Evolutionary conservation across 2,888 invertebrate species (phyloP).

Genomic region (Schizotus pectinicornis): DNA sequence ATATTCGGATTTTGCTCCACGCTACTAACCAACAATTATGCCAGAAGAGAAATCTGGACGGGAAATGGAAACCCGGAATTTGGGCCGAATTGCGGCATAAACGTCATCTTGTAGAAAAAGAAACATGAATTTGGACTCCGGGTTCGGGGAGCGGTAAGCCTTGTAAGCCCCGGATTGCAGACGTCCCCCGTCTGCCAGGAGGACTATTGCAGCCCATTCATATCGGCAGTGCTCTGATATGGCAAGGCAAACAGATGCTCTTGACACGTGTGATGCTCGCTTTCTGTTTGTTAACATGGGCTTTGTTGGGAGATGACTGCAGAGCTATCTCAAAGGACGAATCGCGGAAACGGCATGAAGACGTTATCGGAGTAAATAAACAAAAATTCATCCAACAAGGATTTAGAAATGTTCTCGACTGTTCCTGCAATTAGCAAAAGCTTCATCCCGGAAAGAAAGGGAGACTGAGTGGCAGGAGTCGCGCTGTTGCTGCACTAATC

Average conservation of each 20-base stretch:
- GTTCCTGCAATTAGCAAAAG: background rate
- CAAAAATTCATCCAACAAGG: background rate
- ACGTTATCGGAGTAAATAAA: background rate
- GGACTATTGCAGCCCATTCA: slow-evolving; percentile 50
- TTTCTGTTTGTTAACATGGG: slow-evolving; percentile 32
- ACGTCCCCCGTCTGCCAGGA: slow-evolving; percentile 34
- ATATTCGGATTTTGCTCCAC: background rate
- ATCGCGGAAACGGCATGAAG: background rate
- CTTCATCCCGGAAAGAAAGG: slow-evolving; percentile 16
- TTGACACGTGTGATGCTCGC: slow-evolving; percentile 40
- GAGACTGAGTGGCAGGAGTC: slow-evolving; percentile 53
- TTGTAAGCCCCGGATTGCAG: slow-evolving; percentile 27
- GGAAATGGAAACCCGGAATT: slow-evolving; percentile 6
- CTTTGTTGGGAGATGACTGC: slow-evolving; percentile 19
- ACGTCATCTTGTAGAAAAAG: slow-evolving; percentile 38
- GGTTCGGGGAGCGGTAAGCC: slow-evolving; percentile 40
- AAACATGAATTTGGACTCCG: slow-evolving; percentile 36
- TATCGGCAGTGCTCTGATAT: slow-evolving; percentile 21
- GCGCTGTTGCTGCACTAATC: slow-evolving; percentile 54
- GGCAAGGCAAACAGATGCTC: slow-evolving; percentile 38
- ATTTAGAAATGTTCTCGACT: too few species aligned
- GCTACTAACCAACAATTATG: background rate
- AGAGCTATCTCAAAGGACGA: background rate
- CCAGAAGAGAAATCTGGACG: background rate
- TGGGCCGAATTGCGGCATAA: slow-evolving; percentile 39